Percentiles rank a stretch among this genome's conserved stretches.
phyloP scores from a whole-genome alignment of 2,797 vertebrate genomes.

The Myotis vivesi region DNA sequence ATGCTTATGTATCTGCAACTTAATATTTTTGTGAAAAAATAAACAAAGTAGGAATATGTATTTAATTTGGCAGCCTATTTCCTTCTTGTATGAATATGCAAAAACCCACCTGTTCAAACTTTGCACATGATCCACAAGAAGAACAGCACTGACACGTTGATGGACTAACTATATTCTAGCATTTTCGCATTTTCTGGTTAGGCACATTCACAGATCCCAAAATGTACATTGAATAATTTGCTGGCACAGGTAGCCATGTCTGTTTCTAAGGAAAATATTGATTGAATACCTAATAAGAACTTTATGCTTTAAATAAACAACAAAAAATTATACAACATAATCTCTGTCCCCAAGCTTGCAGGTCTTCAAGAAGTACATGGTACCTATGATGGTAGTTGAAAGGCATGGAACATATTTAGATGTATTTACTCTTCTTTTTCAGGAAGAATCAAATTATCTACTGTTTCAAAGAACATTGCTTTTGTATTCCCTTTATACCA shows the following conservation, averaged over 20 bases:
- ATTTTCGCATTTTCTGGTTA: background rate
- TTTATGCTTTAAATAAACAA: background rate
- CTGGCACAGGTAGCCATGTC: background rate
- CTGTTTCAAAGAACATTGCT: background rate
- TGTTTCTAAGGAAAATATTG: background rate
- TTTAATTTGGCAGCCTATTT: conserved; percentile 56
- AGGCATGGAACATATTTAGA: background rate
- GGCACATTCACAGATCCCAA: background rate
- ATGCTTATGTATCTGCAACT: conserved; percentile 11
- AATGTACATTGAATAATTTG: background rate
- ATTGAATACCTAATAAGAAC: background rate
- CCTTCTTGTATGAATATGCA: conserved; percentile 69
- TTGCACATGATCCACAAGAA: background rate
- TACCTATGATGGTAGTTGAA: background rate
- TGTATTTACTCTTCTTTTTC: background rate
- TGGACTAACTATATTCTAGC: background rate
- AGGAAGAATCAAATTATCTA: background rate
- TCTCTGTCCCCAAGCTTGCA: background rate
- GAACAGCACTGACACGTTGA: background rate
- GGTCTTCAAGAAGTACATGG: background rate
- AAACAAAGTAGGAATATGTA: conserved; percentile 68
- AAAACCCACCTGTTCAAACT: conserved; percentile 72
- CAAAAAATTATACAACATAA: background rate
- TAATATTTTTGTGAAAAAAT: conserved; percentile 54
- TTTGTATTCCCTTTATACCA: conserved; percentile 7